Conservation (phyloP, 2,888 invertebrate genomes). For the Dicycla oo region DNA sequence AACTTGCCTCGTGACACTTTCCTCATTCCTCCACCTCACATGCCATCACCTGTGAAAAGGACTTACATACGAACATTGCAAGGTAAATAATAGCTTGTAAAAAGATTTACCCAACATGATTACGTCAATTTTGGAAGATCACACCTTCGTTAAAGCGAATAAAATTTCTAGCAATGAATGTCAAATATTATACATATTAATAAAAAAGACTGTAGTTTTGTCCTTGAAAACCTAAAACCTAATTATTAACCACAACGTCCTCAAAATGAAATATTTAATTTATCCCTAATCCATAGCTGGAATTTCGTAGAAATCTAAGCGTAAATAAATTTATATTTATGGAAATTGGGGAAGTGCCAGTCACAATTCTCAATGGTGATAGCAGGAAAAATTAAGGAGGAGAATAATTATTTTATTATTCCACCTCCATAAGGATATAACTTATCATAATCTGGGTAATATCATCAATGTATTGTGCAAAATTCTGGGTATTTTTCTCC, state of each 20-base stretch:
- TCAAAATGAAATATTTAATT: background rate
- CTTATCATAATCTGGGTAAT: background rate
- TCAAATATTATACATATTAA: background rate
- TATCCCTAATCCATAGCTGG: background rate
- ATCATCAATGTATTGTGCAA: background rate
- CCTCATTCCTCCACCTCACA: too few relatives aligned
- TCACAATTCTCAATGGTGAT: background rate
- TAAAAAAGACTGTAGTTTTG: background rate
- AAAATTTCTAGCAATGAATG: background rate
- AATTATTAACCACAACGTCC: background rate
- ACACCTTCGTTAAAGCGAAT: background rate
- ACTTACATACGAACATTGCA: too few relatives aligned
- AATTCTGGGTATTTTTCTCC: conserved; percentile 5
- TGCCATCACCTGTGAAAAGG: too few relatives aligned
- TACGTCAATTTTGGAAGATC: too few relatives aligned
- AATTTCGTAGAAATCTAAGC: background rate
- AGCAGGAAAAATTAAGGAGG: background rate
- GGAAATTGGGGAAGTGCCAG: background rate
- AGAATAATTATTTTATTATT: too few relatives aligned
- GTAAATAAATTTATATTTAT: background rate
- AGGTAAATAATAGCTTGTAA: too few relatives aligned
- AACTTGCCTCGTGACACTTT: too few relatives aligned
- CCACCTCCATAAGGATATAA: too few relatives aligned
- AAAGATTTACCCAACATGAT: too few relatives aligned
- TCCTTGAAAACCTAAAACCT: background rate